Evolutionary conservation across 2,113 vertebrate genomes (phyloP), one percentile per base, ranked within the genome.

Genomic region (Struthio camelus): DNA sequence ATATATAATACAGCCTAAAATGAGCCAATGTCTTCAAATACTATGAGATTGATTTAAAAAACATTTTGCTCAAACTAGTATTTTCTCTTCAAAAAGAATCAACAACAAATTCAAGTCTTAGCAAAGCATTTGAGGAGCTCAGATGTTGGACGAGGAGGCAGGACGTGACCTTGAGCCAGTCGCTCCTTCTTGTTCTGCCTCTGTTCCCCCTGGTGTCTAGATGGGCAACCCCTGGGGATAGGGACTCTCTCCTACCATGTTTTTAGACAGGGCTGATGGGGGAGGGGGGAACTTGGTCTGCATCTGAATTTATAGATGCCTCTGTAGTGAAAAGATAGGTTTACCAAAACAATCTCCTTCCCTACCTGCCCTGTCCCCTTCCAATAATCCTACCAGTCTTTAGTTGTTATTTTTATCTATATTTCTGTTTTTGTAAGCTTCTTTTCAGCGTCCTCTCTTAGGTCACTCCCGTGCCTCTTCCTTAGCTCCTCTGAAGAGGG

Each of bases 11-110:
- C 3, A 86, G 34, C 30, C 34, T 77, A 69, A 65, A 62, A 69
- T 0, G 0, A 85, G 50, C 19, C 16, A 15, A 28, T 80, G 71
- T 27, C 8, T 65, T 58, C 28, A 77, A 42, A 25, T 23, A 56
- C 28, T 23, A 28, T 75, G 51, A 82, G 1, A 61, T 19, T 7
- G 30, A 8, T 42, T 83, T 34, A 0, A 1, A 93, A 93, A 93
- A 65, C 34, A 56, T 40, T 88, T 87, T 50, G 4, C 34, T 92
- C 14, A 50, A 92, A 66, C 53, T 3, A 25, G 1, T 61, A 9
- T 46, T 82, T 91, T 72, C 34, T 61, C 14, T 32, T 82, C n/a
- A 24, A 28, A 85, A 81, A 42, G 13, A 85, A 11, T 24, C 51
- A 28, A 46, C 73, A 84, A 30, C 6, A 76, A 69, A 65, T 14